Percentiles rank a stretch among this genome's conserved stretches.
Evolutionary conservation across 2,113 vertebrate species (phyloP).

Genomic region (Xenopus borealis): DNA sequence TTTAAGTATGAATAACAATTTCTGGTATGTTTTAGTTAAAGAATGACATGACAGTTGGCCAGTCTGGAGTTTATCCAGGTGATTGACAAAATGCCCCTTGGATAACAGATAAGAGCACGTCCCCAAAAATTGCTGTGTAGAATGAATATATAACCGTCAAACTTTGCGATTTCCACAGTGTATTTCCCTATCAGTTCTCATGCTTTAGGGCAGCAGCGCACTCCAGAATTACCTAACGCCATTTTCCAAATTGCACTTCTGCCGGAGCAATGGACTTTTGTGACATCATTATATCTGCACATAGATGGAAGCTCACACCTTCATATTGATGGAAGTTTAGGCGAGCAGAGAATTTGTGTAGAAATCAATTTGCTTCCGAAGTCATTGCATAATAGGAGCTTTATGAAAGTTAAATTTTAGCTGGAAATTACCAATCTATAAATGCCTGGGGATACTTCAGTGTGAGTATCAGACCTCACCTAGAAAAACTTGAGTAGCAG

Average conservation of each 20-base stretch:
- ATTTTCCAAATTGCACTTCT: conserved; percentile 44
- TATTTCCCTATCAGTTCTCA: conserved; percentile 30
- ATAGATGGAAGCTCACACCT: conserved; percentile 59
- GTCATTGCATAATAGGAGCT: conserved; percentile 65
- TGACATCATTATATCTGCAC: conserved; percentile 47
- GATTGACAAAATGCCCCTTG: conserved; percentile 27
- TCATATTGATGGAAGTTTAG: conserved; percentile 63
- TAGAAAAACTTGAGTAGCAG: conserved; percentile 36
- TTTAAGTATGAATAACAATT: neutral
- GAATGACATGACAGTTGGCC: neutral
- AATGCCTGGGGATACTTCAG: conserved; percentile 56
- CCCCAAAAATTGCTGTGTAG: neutral
- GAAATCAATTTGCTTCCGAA: conserved; percentile 75
- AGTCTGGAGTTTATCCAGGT: neutral
- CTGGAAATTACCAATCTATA: conserved; percentile 67
- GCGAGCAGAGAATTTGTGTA: conserved; percentile 71
- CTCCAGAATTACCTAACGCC: conserved; percentile 43
- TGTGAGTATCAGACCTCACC: conserved; percentile 53
- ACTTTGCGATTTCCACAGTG: conserved; percentile 42
- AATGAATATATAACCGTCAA: conserved; percentile 29
- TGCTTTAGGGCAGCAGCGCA: conserved; percentile 31
- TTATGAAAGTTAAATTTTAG: conserved; percentile 68
- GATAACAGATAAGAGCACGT: conserved; percentile 17
- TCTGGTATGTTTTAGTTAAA: too few species aligned
- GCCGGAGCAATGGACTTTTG: conserved; percentile 30